Base-by-base conservation (phyloP, 1,140 invertebrate species). In the Neotoxoptera formosana region DNA sequence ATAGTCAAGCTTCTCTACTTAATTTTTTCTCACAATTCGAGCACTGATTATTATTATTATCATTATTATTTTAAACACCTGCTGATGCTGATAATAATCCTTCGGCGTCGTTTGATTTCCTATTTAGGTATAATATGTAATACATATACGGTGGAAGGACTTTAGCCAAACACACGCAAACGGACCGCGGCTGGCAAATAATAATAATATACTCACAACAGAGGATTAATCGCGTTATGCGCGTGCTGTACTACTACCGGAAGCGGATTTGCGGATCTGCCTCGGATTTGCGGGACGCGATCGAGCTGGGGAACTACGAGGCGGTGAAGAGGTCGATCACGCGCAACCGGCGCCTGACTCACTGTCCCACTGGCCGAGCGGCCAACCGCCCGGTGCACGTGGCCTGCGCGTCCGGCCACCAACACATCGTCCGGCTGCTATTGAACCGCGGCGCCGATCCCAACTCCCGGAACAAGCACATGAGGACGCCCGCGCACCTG, bases 361-460 rank as follows among this genome's bases (percentile, higher is more conserved):
- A 91, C 45, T 36, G 30, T 34, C 76, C 90, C 8, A 47, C n/a
- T n/a, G 67, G 90, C 45, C 30, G 60, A 7, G 30, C 45, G 60
- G 41, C 41, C 67, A 45, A 81, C n/a, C 23, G 9, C 11, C 90
- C 67, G 17, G 20, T 91, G 36, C 90, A 91, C 67, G 90, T 91
- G 67, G 90, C 90, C 90, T n/a, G 67, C 30, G 45, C 67, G 30
- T 30, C 47, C 45, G 76, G 67, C 67, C 56, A 51, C 45, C 67
- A 7, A 47, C 56, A n/a, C 30, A 91, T 91, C 90, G 76, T 91
- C 90, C 21, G 30, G 0, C 30, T 91, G n/a, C 67, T 91, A 30
- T 23, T 91, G 67, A 41, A 83, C 67, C 25, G n/a, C 25, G 90
- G 90, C 14, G 90, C 90, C 7, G n/a, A 91, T n/a, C 45, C 90